Percentiles rank a stretch among this genome's conserved stretches.
These are phyloP conservation scores for Oedothorax gibbosus DNA, from an alignment of 1,140 invertebrate genomes.

Conservation along the genomic window DNA sequence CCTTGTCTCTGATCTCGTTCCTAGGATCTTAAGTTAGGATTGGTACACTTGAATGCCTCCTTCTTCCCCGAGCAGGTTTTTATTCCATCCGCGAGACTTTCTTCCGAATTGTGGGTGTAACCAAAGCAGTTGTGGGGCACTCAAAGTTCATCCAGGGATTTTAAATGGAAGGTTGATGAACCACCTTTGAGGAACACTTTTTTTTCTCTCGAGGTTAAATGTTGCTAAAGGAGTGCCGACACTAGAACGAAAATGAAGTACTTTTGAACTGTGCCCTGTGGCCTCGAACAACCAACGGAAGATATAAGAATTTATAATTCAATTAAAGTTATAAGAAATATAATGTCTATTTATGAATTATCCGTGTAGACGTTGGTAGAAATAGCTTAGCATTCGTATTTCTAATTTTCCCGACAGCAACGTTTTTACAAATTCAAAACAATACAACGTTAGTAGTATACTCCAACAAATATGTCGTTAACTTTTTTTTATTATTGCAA, in stretches of 20 bases:
- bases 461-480: no score
- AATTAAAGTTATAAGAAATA: background rate
- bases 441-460: no score
- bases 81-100: no score
- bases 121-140: background rate
- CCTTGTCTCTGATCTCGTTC: no score
- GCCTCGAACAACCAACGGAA: background rate
- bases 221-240: conserved; percentile 29
- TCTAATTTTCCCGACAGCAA: no score
- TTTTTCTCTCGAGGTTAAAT: conserved; percentile 30
- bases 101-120: conserved; percentile 30
- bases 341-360: conserved; percentile 15
- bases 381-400: no score
- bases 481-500: no score
- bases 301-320: conserved; percentile 20
- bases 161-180: conserved; percentile 38
- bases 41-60: no score
- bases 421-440: no score
- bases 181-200: conserved; percentile 29
- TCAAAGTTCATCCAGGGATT: conserved; percentile 12
- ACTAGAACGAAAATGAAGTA: conserved; percentile 30
- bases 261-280: conserved; percentile 27
- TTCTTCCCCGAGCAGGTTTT: no score
- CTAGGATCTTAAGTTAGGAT: no score
- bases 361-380: no score